Evolutionary conservation across 1,140 invertebrate genomes (phyloP), one percentile per base, ranked within the genome.

Genomic region (Ephestia elutella): DNA sequence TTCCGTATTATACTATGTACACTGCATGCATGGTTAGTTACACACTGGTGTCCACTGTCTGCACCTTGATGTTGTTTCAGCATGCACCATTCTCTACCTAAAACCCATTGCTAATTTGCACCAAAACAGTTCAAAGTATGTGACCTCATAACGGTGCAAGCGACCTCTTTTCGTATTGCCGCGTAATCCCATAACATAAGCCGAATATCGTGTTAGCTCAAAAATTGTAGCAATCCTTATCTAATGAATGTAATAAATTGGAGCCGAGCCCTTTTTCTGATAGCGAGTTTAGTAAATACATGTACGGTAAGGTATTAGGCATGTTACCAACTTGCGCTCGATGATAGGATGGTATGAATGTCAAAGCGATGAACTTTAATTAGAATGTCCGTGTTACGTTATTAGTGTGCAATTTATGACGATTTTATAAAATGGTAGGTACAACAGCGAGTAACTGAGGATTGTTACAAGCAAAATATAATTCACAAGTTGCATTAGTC

Each of bases 21-120:
- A 88, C 84, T 76, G 81, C 86, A 88, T 88, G 86, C 86, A 88
- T 85, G 82, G 86, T 88, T 88, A 88, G 86, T 87, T 86, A 88
- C 82, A 84, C 83, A 75, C 82, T 85, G 73, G 76, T 82, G 75
- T 79, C 78, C 74, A 71, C 63, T 72, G 72, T 86, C 81, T 83
- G 85, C 83, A 84, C 73, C 77, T 80, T 82, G 78, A 80, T 70
- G 73, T 71, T 73, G 77, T 78, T 44, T 73, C 77, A 66, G 79
- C 85, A 87, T 87, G 85, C 85, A 87, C 82, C 85, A 87, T 85
- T 86, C 70, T 85, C 73, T 84, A 85, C 85, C 85, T 87, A 87
- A 77, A 87, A 87, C 85, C 85, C 83, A 88, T 66, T 71, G 80
- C 80, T 86, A 84, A 73, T 79, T 84, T 86, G 78, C 85, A 86